These are phyloP conservation scores for Danio tinwini DNA, from an alignment of 2,797 vertebrate genomes.

Conservation along the genomic window DNA sequence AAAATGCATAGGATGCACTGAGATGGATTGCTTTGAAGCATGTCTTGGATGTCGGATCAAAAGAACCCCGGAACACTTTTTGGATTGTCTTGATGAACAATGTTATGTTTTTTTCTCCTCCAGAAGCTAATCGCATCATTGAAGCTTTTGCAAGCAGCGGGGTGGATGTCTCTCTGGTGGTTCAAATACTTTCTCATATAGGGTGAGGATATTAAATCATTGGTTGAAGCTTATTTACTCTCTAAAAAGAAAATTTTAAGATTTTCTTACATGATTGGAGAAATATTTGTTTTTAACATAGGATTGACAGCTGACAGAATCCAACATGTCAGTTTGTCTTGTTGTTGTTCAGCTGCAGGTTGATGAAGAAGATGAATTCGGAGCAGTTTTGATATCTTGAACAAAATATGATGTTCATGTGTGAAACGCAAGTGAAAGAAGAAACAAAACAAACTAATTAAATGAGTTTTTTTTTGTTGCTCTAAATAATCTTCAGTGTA, in stretches of 20 bases:
- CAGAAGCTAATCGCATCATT: not conserved
- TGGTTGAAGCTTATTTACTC: not conserved
- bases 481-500: no score
- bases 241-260: not conserved
- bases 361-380: not conserved
- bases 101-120: constrained; percentile 4
- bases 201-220: not conserved
- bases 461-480: no score
- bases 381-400: not conserved
- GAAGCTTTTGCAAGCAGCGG: not conserved
- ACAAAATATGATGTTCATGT: not conserved
- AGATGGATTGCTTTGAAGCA: constrained; percentile 37
- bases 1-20: constrained; percentile 34
- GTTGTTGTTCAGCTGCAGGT: not conserved
- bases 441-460: no score
- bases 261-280: not conserved
- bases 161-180: not conserved
- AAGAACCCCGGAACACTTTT: constrained; percentile 17
- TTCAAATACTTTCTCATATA: constrained; percentile 1
- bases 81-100: constrained; percentile 33
- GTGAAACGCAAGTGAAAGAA: not conserved
- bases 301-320: not conserved
- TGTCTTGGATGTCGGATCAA: constrained; percentile 35
- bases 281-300: not conserved
- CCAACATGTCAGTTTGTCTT: not conserved